These are phyloP conservation scores for Rhynchonycteris naso DNA, from an alignment of 2,797 vertebrate species.

Conservation along the genomic window DNA sequence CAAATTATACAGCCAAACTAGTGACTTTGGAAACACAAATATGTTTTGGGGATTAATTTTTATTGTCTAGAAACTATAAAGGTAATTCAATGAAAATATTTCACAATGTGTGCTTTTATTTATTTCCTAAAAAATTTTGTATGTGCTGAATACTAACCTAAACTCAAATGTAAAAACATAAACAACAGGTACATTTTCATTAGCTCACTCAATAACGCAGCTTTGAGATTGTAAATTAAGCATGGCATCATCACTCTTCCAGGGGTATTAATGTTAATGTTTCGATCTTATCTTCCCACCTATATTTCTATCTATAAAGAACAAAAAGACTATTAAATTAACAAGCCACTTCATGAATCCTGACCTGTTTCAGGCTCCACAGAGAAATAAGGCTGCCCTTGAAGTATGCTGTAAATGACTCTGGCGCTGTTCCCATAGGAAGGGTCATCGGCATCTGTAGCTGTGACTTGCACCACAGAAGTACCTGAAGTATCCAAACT, in stretches of 20 bases:
- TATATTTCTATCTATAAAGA: background rate
- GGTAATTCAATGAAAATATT: background rate
- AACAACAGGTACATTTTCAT: background rate
- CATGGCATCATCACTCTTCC: background rate
- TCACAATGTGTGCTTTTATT: background rate
- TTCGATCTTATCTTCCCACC: background rate
- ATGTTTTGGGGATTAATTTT: background rate
- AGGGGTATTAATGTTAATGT: background rate
- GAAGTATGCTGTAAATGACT: slow-evolving; percentile 97
- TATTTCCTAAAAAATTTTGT: background rate
- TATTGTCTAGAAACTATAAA: background rate
- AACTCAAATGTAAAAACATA: background rate
- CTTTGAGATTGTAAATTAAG: background rate
- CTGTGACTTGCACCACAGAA: slow-evolving; percentile 96
- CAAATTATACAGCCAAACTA: background rate
- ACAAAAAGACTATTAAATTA: background rate
- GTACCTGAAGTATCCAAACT: slow-evolving; percentile 90
- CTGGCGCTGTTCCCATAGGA: slow-evolving; percentile 97
- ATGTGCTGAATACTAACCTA: background rate
- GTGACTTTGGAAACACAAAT: background rate
- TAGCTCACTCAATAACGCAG: background rate
- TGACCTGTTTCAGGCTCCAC: slow-evolving; percentile 94
- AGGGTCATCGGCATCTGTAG: slow-evolving; percentile 94
- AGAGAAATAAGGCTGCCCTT: slow-evolving; percentile 98
- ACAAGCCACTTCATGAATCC: slow-evolving; percentile 28